These are phyloP conservation scores for Idris sp. DNA, from an alignment of 1,140 invertebrate genomes.

Conservation along the genomic window DNA sequence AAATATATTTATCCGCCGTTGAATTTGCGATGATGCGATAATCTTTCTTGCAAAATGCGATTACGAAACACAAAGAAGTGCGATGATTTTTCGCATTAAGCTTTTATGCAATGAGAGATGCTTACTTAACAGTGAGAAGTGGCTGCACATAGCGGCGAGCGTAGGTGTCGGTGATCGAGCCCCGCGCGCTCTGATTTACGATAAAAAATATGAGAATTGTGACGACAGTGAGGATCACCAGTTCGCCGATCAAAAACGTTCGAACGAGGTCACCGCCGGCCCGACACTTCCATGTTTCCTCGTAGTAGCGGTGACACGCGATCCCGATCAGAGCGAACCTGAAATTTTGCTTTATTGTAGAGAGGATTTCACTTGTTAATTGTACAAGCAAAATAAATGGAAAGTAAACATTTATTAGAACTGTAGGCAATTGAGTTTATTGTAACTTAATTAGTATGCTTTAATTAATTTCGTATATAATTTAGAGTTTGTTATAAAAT, in stretches of 20 bases:
- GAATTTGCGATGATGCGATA: too few relatives aligned
- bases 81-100: conserved; percentile 30
- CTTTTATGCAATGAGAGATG: conserved; percentile 53
- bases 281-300: conserved; percentile 81
- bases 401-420: too few relatives aligned
- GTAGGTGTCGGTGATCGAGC: conserved; percentile 84
- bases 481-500: too few relatives aligned
- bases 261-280: conserved; percentile 83
- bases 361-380: too few relatives aligned
- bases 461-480: too few relatives aligned
- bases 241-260: conserved; percentile 82
- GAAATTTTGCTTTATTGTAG: too few relatives aligned
- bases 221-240: conserved; percentile 80
- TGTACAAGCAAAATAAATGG: too few relatives aligned
- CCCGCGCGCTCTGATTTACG: conserved; percentile 84
- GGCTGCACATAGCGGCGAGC: conserved; percentile 82
- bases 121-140: conserved; percentile 84
- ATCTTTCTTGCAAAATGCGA: too few relatives aligned
- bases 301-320: conserved; percentile 82
- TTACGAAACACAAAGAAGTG: conserved; percentile 41
- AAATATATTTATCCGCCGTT: too few relatives aligned
- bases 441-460: too few relatives aligned
- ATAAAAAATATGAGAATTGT: conserved; percentile 82
- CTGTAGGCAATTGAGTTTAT: too few relatives aligned
- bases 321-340: conserved; percentile 83